phyloP scores from a whole-genome alignment of 1,140 invertebrate species.

The Euschistus heros region DNA sequence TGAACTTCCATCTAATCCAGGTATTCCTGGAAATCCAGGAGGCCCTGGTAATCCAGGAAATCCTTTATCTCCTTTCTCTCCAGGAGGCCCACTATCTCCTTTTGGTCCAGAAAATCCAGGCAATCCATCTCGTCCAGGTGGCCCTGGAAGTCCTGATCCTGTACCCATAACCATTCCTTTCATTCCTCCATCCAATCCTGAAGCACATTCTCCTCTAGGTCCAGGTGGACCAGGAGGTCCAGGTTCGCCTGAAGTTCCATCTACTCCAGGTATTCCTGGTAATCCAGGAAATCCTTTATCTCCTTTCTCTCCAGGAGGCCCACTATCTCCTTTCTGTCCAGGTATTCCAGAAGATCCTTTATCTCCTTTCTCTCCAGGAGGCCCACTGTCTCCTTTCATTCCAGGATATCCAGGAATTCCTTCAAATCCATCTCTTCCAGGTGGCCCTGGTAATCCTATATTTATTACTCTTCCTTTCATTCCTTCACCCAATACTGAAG shows the following conservation, averaged over 20 bases:
- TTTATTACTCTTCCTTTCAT: no score
- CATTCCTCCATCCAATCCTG: no score
- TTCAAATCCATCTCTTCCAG: neutral
- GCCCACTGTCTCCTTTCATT: neutral
- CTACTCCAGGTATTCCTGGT: neutral
- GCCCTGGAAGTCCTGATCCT: neutral
- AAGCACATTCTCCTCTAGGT: no score
- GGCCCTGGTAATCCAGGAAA: conserved; percentile 25
- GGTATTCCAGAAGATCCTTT: no score
- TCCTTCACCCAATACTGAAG: no score
- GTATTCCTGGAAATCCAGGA: conserved; percentile 40
- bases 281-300: conserved; percentile 16
- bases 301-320: no score
- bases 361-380: no score
- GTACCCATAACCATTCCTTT: no score
- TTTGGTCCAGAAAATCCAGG: neutral
- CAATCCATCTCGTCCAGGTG: neutral
- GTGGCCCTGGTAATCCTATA: no score
- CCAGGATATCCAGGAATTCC: neutral
- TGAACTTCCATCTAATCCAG: conserved; percentile 26
- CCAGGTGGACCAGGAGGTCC: neutral
- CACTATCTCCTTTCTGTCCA: no score
- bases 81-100: neutral
- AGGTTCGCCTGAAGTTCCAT: neutral
- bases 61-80: conserved; percentile 23